Evolutionary conservation across 2,888 invertebrate species (phyloP).

Genomic region (Acleris holmiana): DNA sequence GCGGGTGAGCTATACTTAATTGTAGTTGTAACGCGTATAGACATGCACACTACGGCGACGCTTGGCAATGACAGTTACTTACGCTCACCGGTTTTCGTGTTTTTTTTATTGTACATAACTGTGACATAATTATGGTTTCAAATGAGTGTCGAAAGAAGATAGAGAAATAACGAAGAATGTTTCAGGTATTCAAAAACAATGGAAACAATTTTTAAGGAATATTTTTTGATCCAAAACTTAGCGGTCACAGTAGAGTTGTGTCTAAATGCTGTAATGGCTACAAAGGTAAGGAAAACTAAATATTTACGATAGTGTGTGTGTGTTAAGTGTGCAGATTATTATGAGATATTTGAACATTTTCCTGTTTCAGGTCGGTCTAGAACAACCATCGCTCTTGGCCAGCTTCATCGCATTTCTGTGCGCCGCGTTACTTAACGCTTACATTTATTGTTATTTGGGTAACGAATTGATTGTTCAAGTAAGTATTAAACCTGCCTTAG

Average conservation of each 20-base stretch:
- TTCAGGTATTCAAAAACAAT: slow-evolving; percentile 63
- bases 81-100: too few species aligned
- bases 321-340: too few species aligned
- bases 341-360: background rate
- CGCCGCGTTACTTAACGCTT: slow-evolving; percentile 66
- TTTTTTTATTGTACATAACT: too few species aligned
- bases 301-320: too few species aligned
- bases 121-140: too few species aligned
- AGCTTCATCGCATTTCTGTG: slow-evolving; percentile 61
- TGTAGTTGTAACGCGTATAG: too few species aligned
- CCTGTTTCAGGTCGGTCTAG: slow-evolving; percentile 56
- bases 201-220: slow-evolving; percentile 62
- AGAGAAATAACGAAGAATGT: slow-evolving; percentile 23
- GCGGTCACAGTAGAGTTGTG: slow-evolving; percentile 69
- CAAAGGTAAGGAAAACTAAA: slow-evolving; percentile 51
- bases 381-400: slow-evolving; percentile 56
- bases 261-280: slow-evolving; percentile 67
- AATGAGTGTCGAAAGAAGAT: too few species aligned
- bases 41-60: too few species aligned
- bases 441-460: slow-evolving; percentile 69
- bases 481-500: too few species aligned
- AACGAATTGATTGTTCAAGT: slow-evolving; percentile 68
- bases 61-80: too few species aligned
- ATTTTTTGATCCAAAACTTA: slow-evolving; percentile 70
- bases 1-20: too few species aligned